Evolutionary conservation across 2,888 invertebrate species (phyloP), one percentile per base, ranked within the genome.

Genomic region (Chouioia cunea): DNA sequence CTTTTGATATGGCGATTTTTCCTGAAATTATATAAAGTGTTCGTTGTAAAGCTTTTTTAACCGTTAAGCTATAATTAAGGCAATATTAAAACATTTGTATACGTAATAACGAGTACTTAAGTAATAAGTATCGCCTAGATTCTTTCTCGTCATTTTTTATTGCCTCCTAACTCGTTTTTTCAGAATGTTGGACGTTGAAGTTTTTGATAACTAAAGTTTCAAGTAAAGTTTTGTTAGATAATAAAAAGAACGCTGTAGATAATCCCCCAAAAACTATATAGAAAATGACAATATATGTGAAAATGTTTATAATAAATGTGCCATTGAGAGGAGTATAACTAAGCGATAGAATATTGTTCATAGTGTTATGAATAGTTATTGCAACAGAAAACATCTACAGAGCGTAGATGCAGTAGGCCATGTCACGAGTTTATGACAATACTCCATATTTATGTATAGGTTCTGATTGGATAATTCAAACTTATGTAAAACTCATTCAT

Each of bases 1-100:
- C 81, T 90, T 87, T 59, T 87, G 81, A 81, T 93, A 93, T 6
- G 94, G 93, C 56, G 94, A 93, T 82, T 94, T 93, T 82, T 94
- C 94, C 94, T 94, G 87, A 76, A 87, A 88, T 83, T 79, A 70
- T 23, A 67, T n/a, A 73, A 48, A 68, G 27, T 22, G 59, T 71
- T 63, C 58, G 15, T 70, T 73, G 63, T 62, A 66, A 44, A 60
- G 20, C 6, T 69, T 58, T 56, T 60, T 36, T 6, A 10, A 36
- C 36, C 10, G 36, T 36, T 12, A 6, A 36, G 12, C 36, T 6
- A 36, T 43, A 43, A 16, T 16, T 56, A 27, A 8, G 1, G 0
- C 3, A 36, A 56, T 23, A 56, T 27, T 60, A 43, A 44, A 65
- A 52, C 62, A 27, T 43, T 50, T 63, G 44, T 66, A 18, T 14